Conservation (phyloP, 2,113 vertebrate genomes). For the Mirza zaza region DNA sequence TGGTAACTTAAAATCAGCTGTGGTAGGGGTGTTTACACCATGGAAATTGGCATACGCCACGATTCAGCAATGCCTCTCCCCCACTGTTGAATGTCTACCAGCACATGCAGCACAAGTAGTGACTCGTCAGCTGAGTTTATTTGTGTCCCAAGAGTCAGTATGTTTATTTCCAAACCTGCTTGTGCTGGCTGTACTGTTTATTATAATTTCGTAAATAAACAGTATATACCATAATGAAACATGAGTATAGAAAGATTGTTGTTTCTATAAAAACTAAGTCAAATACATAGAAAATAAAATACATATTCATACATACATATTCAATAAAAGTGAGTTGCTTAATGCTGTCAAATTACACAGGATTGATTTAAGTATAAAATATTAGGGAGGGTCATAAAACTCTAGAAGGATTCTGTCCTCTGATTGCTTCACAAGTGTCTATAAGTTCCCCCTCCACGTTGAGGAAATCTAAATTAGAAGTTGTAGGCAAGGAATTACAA, state of each 20-base stretch:
- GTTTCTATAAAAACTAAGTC: not conserved
- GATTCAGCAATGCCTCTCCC: accelerated
- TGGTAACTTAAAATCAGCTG: not conserved
- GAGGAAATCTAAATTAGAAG: not conserved
- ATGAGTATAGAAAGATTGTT: not conserved
- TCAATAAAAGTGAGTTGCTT: not conserved
- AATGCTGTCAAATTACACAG: not conserved
- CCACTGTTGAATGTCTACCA: accelerated
- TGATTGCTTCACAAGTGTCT: not conserved
- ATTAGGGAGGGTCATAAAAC: not conserved
- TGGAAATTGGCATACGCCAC: accelerated
- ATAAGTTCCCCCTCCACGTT: not conserved
- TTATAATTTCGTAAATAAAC: not conserved
- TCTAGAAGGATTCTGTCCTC: not conserved
- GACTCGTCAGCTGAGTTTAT: accelerated
- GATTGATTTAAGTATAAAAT: not conserved
- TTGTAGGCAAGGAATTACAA: not conserved
- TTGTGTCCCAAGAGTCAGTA: not conserved
- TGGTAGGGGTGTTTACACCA: not conserved
- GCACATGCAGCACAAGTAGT: accelerated
- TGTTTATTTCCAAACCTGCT: not conserved
- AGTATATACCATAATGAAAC: not conserved
- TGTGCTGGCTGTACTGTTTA: not conserved
- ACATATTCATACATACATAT: too few relatives aligned
- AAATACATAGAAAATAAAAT: not conserved